A percentile compares a stretch with the other conserved stretches of the same genome.
These are phyloP conservation scores for Caenorhabditis sp. DNA, from an alignment of 2,888 invertebrate species.

Conservation along the genomic window DNA sequence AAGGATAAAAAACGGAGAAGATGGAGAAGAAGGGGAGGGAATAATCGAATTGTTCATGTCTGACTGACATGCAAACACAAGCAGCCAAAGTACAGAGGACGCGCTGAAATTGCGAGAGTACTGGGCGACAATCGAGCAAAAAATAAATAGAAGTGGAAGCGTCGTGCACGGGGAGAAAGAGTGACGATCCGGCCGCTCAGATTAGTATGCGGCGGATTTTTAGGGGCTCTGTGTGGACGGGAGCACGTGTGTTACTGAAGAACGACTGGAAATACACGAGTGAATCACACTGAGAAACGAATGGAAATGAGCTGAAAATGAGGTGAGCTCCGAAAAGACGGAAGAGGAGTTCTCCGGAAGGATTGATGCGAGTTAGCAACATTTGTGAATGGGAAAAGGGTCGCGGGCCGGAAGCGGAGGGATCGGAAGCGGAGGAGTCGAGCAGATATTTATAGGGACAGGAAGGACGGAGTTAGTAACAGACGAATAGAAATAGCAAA, in stretches of 20 bases:
- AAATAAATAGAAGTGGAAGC: constrained; percentile 6
- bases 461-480: constrained; percentile 34
- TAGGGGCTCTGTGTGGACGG: not conserved
- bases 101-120: constrained; percentile 2
- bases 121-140: not conserved
- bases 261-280: constrained; percentile 33
- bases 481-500: constrained; percentile 17
- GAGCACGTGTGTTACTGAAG: constrained; percentile 5
- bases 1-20: constrained; percentile 9
- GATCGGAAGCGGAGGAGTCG: constrained; percentile 49
- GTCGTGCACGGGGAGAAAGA: constrained; percentile 10
- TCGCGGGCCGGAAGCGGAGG: constrained; percentile 4
- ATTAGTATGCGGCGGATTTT: constrained; percentile 51
- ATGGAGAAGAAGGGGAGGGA: constrained; percentile 2
- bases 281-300: constrained; percentile 29
- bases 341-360: constrained; percentile 23
- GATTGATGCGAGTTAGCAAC: constrained; percentile 3
- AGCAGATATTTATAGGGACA: constrained; percentile 32
- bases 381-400: constrained; percentile 15
- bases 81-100: not conserved
- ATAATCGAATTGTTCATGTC: constrained; percentile 35
- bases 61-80: constrained; percentile 7
- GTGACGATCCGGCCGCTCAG: constrained; percentile 40
- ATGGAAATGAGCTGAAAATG: constrained; percentile 9
- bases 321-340: not conserved